Base-by-base conservation (phyloP, 2,797 vertebrate genomes). In the Phylloscopus collybita region DNA sequence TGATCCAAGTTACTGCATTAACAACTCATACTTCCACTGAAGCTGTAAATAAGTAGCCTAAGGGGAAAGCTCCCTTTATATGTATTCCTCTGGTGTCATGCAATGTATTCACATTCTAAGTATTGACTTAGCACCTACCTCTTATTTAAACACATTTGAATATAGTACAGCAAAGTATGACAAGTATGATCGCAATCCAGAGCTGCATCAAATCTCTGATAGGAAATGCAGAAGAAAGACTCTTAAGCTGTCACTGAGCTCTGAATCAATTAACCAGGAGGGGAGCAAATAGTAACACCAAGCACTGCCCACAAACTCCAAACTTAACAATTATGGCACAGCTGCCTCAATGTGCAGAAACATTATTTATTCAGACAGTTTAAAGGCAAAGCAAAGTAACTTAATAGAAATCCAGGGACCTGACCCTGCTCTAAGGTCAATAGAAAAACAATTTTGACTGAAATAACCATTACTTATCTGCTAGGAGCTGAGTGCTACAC, bases 251-350 rank as follows among this genome's bases (percentile, higher is more conserved):
- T 45, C 54, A 38, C 25, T 75, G 56, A 92, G 29, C 75, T 82
- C 32, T 38, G 75, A 89, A 79, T 45, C 88, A 94, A 97, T 93
- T 89, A 69, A 88, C 0, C 4, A 88, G 83, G 54, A 93, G 54
- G 47, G 32, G 44, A 92, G 42, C 38, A 93, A 92, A 66, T 19
- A 30, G 44, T 50, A 74, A 71, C 57, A 93, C 72, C 61, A 83
- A 78, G 42, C 61, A 64, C 61, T 65, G 60, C 44, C 66, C 86
- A 32, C 30, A 45, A 60, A 60, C 70, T 51, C 42, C 66, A 61
- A 81, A 62, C 15, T 45, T 49, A 6, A 40, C 42, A 72, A 14
- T 74, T 86, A 42, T 6, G 30, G 42, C 47, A 72, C 44, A 84
- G 47, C 40, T 83, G 47, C 13, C 11, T 6, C 69, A 53, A 13